Base-by-base conservation (phyloP, 2,797 vertebrate genomes). In the Chrysocyon brachyurus region DNA sequence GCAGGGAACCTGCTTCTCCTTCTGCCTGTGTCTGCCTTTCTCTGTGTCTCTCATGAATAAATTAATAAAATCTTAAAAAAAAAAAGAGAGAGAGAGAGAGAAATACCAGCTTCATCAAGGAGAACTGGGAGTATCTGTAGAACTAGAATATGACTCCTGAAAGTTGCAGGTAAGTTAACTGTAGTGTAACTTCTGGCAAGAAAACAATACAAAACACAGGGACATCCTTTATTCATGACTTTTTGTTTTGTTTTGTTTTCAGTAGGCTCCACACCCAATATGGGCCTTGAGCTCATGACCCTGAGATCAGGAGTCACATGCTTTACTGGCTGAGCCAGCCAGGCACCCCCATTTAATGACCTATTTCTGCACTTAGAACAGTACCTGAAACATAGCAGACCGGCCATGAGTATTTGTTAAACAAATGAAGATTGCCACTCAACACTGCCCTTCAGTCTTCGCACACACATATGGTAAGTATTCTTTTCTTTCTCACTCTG, bases 101-200 rank as follows among this genome's bases (percentile, higher is more conserved):
- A 46, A 46, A 46, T 46, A 46, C 36, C 86, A 83, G 66, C 22
- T 93, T 90, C 31, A 75, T 82, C 59, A 83, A 86, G 7, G 28
- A 33, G 57, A 88, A 89, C 79, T 89, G 40, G 6, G 19, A 75
- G 28, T 54, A 89, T 52, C 26, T 19, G 19, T 63, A 61, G n/a
- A 82, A 83, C 24, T 70, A 75, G 54, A 87, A 70, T 57, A 52
- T 24, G 17, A 86, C 6, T 61, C 66, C 59, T 33, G 49, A 86
- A 85, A 95, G 79, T 49, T 90, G 24, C 56, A 83, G 79, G 36
- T 73, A 22, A 73, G 61, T 87, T 54, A 90, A 59, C n/a, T 87
- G 0, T 77, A 84, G 59, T 89, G 24, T 64, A 94, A 82, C 31
- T 66, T 79, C 31, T 92, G 56, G 75, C 16, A 6, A 64, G 75